Evolutionary conservation across 2,888 invertebrate genomes (phyloP), one percentile per base, ranked within the genome.

Genomic region (Bimastos eiseni): DNA sequence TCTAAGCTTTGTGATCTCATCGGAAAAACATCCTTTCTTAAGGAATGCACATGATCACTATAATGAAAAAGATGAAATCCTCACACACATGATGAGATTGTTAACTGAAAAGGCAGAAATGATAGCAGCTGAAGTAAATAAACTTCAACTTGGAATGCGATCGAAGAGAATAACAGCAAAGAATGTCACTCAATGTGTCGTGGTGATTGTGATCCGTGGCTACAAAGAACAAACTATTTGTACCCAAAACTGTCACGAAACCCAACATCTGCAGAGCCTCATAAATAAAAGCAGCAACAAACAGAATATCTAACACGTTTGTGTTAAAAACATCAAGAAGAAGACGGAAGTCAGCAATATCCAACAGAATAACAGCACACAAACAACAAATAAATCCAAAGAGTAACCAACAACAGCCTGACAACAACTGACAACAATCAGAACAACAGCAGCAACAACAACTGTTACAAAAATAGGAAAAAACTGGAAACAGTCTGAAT

Each of bases 111-210:
- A 0, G n/a, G 30, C 70, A 70, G n/a, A 70, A 70, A 70, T n/a
- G 17, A 30, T n/a, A n/a, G 8, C n/a, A 70, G n/a, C 70, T 30
- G 30, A 70, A 70, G 70, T n/a, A 70, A 70, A 70, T 70, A n/a
- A 70, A 70, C 70, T 70, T 70, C 70, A 70, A n/a, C 70, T 70
- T 70, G 70, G 70, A n/a, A 70, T 70, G 70, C n/a, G n/a, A n/a
- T 70, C n/a, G 70, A 8, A n/a, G 70, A 70, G 70, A 70, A 70
- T n/a, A 70, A 70, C 70, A n/a, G 70, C 13, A 70, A 70, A 70
- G 70, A 70, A 70, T 70, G 70, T 70, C 30, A 70, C 30, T 70
- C n/a, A 70, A 70, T 70, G n/a, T n/a, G n/a, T 70, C 70, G 11
- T 4, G n/a, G 0, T n/a, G n/a, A 70, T n/a, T 70, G 70, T 70